Evolutionary conservation across 1,140 invertebrate genomes (phyloP), one percentile per base, ranked within the genome.

Genomic region (Pachypeltis micranthus): DNA sequence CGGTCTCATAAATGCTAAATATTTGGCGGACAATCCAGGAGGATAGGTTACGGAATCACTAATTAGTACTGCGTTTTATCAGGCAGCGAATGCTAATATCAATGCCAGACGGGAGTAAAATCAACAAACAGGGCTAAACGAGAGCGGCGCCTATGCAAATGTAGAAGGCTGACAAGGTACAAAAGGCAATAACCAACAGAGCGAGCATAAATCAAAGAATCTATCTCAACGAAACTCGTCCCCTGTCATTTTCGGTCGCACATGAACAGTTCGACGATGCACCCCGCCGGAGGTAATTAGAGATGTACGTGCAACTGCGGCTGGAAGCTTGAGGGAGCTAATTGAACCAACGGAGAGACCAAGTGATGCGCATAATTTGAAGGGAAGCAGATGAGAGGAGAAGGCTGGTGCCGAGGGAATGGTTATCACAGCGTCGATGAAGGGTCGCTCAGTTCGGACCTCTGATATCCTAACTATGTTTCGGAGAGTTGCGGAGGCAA

Each of bases 291-390:
- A 16, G 31, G 26, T 56, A 56, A 56, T 56, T 56, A 56, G 54
- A 16, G 54, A 56, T 56, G 54, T 56, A 56, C 19, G 25, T 56
- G 54, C 54, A 56, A 56, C 54, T 56, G 54, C 26, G 54, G 21
- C 25, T 19, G 54, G 54, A 56, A 56, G 25, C 54, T 25, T 39
- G 31, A 39, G 54, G 21, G 54, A 24, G 54, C 54, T 56, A 56
- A 56, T 56, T 56, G 54, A 39, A 39, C 54, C 26, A 26, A 26
- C 19, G 19, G 25, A 25, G n/a, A 23, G 54, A 25, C 54, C 21
- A 56, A 56, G 54, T 56, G 54, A 56, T 56, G 54, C 54, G 54
- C 54, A 56, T 56, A 56, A 56, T 56, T 56, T 56, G 19, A 23
- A 54, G 47, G 47, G 47, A n/a, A 21, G 47, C 4, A 54, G 47